A percentile compares a stretch with the other conserved stretches of the same genome.
Conservation (phyloP, 2,888 invertebrate species). For the Dendrolimus houi region DNA sequence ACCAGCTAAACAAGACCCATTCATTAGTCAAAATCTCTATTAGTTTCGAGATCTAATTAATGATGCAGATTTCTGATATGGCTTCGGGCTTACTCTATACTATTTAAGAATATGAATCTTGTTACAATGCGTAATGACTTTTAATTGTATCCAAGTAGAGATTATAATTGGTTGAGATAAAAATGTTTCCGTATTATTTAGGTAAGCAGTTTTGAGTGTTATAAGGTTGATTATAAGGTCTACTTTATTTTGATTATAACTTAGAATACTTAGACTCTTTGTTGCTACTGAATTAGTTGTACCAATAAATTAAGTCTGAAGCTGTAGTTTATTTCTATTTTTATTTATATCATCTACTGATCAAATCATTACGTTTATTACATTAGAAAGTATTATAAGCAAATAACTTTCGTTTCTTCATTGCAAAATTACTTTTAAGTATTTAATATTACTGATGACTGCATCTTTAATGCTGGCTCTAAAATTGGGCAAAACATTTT, state of each 20-base stretch:
- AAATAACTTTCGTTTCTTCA: neutral
- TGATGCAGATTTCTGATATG: neutral
- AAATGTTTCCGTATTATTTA: neutral
- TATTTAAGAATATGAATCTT: neutral
- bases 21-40: constrained; percentile 8
- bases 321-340: neutral
- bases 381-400: neutral
- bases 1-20: constrained; percentile 79
- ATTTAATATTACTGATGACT: no score
- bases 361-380: neutral
- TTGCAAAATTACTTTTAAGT: no score
- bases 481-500: no score
- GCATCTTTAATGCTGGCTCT: no score
- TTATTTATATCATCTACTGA: neutral
- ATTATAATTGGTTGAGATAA: neutral
- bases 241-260: no score
- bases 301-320: neutral
- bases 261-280: neutral
- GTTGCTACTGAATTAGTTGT: neutral
- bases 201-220: no score
- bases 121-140: neutral
- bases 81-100: neutral
- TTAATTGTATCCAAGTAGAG: neutral
- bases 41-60: neutral
- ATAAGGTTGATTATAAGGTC: no score